Evolutionary conservation across 53 echinoderm and acorn worm species (phyloP).

Genomic region (Arbacia lixula): DNA sequence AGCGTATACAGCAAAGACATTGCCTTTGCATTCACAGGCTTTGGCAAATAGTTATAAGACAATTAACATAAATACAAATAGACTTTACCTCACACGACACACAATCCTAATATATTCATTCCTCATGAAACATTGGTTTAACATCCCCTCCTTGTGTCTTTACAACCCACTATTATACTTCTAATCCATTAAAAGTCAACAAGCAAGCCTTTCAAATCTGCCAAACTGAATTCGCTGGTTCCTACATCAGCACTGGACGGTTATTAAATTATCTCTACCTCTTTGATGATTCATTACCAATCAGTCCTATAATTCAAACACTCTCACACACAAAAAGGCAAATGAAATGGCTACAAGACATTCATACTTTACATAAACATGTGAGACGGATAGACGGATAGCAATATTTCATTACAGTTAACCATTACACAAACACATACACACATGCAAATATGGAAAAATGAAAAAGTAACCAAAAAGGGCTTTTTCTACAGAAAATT

Average conservation of each 20-base stretch:
- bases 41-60: constrained; percentile 37
- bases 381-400: constrained; percentile 11
- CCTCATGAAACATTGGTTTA: too few relatives aligned
- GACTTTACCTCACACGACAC: constrained; percentile 33
- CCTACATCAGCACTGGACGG: too few relatives aligned
- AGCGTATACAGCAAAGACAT: neutral
- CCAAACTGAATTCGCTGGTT: too few relatives aligned
- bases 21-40: constrained; percentile 24
- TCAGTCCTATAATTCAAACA: neutral
- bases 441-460: constrained; percentile 51
- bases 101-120: constrained; percentile 29
- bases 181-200: too few relatives aligned
- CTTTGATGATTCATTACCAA: too few relatives aligned
- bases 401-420: constrained; percentile 26
- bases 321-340: constrained; percentile 61
- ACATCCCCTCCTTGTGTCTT: too few relatives aligned
- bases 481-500: neutral
- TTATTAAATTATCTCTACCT: too few relatives aligned
- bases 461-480: too few relatives aligned
- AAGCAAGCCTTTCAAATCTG: too few relatives aligned
- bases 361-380: constrained; percentile 41
- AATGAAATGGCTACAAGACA: constrained; percentile 7
- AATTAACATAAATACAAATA: constrained; percentile 49
- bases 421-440: constrained; percentile 9
- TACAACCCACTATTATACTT: too few relatives aligned